These are phyloP conservation scores for Deroptyus accipitrinus DNA, from an alignment of 2,113 vertebrate genomes.

Conservation along the genomic window DNA sequence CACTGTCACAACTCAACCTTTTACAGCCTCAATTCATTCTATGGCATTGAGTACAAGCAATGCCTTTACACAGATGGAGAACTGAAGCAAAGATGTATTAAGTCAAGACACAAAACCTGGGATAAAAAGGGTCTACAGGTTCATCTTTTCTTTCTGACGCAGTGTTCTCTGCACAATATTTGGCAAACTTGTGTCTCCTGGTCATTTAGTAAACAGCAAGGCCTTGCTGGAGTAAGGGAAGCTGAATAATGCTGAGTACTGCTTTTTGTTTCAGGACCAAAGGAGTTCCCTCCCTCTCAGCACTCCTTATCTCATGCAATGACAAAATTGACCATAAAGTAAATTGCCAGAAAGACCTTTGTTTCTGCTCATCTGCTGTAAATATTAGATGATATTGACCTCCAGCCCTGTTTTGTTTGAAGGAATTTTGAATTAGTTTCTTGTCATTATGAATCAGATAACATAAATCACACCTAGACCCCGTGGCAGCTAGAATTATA, in stretches of 20 bases:
- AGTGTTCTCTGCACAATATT: fast-evolving
- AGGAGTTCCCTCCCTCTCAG: neutral
- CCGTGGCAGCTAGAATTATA: neutral
- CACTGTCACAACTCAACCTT: neutral
- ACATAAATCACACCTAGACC: neutral
- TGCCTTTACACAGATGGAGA: neutral
- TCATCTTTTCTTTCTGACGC: neutral
- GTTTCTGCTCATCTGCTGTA: neutral
- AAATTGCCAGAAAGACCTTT: slow-evolving; percentile 19
- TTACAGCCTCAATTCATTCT: neutral
- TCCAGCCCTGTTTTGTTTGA: neutral
- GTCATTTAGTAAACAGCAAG: neutral
- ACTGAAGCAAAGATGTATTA: neutral
- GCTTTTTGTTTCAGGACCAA: neutral
- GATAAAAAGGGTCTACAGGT: neutral
- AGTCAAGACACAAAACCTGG: neutral
- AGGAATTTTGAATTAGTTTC: slow-evolving; percentile 27
- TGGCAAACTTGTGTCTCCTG: neutral
- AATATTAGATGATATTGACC: slow-evolving; percentile 15
- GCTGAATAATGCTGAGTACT: neutral
- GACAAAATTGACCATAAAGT: neutral
- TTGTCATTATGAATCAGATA: neutral
- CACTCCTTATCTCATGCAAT: fast-evolving
- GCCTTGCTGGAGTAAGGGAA: neutral
- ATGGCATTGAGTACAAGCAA: neutral